A percentile compares a stretch with the other conserved stretches of the same genome.
Evolutionary conservation across 2,113 vertebrate genomes (phyloP).

Genomic region (Phaethornis superciliosus): DNA sequence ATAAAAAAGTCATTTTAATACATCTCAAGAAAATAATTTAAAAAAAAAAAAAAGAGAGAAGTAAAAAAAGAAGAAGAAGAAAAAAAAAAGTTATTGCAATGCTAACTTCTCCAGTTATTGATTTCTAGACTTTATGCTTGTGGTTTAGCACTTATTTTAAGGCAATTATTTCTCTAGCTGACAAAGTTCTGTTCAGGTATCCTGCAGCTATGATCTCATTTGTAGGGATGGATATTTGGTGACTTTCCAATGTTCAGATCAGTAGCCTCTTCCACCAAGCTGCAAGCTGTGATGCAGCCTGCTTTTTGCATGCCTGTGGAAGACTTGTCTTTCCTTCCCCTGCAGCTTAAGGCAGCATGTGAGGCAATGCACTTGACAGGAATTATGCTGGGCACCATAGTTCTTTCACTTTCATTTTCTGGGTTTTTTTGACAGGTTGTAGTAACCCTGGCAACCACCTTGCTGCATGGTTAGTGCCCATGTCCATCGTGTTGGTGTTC

Average conservation of each 20-base stretch:
- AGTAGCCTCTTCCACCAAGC: background rate
- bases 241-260: background rate
- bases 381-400: background rate
- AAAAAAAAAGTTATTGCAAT: background rate
- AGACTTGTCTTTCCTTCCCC: background rate
- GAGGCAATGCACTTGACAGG: background rate
- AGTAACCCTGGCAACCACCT: conserved; percentile 38
- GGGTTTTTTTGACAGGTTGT: background rate
- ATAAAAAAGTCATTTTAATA: background rate
- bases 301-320: background rate
- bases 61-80: rapidly evolving
- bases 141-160: background rate
- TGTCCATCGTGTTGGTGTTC: background rate
- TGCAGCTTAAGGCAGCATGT: background rate
- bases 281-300: rapidly evolving
- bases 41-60: too few relatives aligned
- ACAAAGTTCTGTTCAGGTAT: background rate
- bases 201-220: background rate
- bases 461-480: background rate
- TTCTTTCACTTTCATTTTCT: background rate
- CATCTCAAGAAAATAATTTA: background rate
- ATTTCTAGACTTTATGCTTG: background rate
- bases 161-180: background rate
- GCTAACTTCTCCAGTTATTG: background rate
- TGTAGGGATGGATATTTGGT: background rate